A percentile compares a stretch with the other conserved stretches of the same genome.
Evolutionary conservation across 2,797 vertebrate species (phyloP).

Genomic region (Peromyscus eremicus): DNA sequence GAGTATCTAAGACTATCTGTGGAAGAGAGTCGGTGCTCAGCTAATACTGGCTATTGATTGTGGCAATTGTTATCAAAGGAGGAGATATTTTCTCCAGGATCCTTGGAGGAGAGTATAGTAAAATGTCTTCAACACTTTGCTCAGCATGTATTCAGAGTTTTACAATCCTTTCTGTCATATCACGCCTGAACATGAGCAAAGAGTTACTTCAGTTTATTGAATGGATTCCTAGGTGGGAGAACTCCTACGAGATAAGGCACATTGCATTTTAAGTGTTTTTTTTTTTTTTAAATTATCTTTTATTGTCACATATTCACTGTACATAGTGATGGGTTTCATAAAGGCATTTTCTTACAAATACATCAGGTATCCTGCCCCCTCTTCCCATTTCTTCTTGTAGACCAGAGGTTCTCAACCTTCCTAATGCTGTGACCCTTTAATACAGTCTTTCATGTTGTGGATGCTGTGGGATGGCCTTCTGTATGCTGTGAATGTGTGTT

Average conservation of each 20-base stretch:
- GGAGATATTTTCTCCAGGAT: constrained; percentile 38
- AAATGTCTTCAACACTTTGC: constrained; percentile 19
- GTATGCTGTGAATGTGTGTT: no score
- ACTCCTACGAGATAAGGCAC: background rate
- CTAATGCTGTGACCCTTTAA: background rate
- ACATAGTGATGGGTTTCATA: background rate
- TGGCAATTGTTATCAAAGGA: background rate
- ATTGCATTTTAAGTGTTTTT: background rate
- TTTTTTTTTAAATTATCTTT: background rate
- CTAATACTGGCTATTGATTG: constrained; percentile 5
- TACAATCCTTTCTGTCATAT: background rate
- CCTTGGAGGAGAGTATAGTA: constrained; percentile 25
- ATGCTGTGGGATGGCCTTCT: no score
- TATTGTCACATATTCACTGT: background rate
- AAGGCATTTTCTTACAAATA: background rate
- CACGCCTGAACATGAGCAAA: background rate
- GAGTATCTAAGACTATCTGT: background rate
- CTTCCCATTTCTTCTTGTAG: background rate
- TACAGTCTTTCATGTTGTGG: background rate
- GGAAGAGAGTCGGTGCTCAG: constrained; percentile 5
- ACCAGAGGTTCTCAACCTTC: background rate
- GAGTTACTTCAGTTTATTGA: background rate
- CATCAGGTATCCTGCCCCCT: background rate
- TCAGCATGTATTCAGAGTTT: constrained; percentile 23
- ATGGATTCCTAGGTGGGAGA: background rate